Conservation (phyloP, 2,113 vertebrate genomes). For the Eptesicus fuscus region DNA sequence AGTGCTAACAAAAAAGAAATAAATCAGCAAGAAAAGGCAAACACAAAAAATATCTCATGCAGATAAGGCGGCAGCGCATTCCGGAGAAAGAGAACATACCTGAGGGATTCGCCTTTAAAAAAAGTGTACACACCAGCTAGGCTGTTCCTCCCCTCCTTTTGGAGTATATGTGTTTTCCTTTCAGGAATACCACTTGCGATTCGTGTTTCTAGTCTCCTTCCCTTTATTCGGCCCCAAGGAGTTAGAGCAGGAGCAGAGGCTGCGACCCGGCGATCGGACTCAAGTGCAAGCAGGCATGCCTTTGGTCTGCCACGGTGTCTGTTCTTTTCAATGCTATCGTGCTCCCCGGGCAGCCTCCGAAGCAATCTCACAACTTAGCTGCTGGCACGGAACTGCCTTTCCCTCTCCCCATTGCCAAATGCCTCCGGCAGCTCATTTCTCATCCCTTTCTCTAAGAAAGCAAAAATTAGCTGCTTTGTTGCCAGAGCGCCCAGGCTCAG, state of each 20-base stretch:
- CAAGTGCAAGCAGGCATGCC: conserved; percentile 80
- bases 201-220: conserved; percentile 67
- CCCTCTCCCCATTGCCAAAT: conserved; percentile 74
- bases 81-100: conserved; percentile 81
- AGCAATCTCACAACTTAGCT: conserved; percentile 76
- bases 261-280: conserved; percentile 75
- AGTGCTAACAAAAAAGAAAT: conserved; percentile 70
- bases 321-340: conserved; percentile 72
- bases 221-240: conserved; percentile 73
- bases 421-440: conserved; percentile 72
- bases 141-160: conserved; percentile 67
- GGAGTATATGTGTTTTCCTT: conserved; percentile 32
- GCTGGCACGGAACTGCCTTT: conserved; percentile 70
- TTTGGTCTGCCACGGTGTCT: conserved; percentile 75
- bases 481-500: conserved; percentile 37
- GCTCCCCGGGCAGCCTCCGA: conserved; percentile 73
- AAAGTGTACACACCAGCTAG: conserved; percentile 77
- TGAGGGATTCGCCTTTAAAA: conserved; percentile 81
- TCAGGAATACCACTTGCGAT: conserved; percentile 64
- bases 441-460: conserved; percentile 47
- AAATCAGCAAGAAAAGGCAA: conserved; percentile 30
- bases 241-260: conserved; percentile 69
- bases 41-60: not conserved
- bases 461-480: not conserved
- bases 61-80: conserved; percentile 38